These are phyloP conservation scores for Ivindomyrus marchei DNA, from an alignment of 2,113 vertebrate species.

Conservation along the genomic window DNA sequence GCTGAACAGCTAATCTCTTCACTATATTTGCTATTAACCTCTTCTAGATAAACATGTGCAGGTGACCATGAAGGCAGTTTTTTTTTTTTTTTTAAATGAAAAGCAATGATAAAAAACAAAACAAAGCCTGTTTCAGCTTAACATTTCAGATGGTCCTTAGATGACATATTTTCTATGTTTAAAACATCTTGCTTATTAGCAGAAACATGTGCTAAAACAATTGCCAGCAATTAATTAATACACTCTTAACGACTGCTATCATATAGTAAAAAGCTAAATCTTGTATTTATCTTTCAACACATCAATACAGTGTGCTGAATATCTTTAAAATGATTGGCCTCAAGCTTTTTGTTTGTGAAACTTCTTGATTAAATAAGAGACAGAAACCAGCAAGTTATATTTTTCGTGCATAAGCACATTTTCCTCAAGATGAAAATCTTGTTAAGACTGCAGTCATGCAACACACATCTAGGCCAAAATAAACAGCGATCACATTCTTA, in stretches of 20 bases:
- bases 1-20: not conserved
- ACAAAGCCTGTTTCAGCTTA: not conserved
- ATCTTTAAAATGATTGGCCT: not conserved
- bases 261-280: not conserved
- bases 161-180: not conserved
- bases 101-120: not conserved
- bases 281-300: not conserved
- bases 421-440: not conserved
- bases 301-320: not conserved
- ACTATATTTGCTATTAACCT: not conserved
- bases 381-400: not conserved
- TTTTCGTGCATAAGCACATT: not conserved
- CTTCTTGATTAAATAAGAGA: not conserved
- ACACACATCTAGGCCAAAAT: not conserved
- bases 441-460: not conserved
- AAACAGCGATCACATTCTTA: not conserved
- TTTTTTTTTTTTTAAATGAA: not conserved
- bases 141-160: not conserved
- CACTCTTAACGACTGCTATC: not conserved
- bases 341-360: not conserved
- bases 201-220: not conserved
- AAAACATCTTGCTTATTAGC: not conserved
- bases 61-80: not conserved
- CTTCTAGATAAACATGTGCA: not conserved
- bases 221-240: not conserved